Evolutionary conservation across 1,140 invertebrate genomes (phyloP).

Genomic region (Drosophila setifemur): DNA sequence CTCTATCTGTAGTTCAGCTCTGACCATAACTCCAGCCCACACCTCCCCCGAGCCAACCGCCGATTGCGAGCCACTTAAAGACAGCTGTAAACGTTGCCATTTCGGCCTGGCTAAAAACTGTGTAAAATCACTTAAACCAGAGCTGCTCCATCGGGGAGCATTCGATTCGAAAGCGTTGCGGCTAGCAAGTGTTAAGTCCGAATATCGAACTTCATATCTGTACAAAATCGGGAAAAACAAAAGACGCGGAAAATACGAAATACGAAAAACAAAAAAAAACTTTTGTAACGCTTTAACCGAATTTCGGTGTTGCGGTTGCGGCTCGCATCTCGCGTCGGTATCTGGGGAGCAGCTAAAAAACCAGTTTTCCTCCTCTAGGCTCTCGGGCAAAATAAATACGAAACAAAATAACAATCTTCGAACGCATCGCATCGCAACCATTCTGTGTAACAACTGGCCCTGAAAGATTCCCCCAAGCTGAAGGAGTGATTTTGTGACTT

Average conservation of each 20-base stretch:
- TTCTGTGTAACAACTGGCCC: conserved; percentile 48
- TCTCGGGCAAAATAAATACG: conserved; percentile 49
- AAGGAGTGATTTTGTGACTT: conserved; percentile 1
- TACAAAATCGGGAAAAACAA: conserved; percentile 37
- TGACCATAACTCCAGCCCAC: conserved; percentile 13
- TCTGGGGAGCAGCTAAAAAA: conserved; percentile 43
- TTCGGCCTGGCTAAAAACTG: conserved; percentile 26
- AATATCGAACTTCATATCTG: conserved; percentile 33
- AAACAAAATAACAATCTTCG: conserved; percentile 38
- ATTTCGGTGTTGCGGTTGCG: conserved; percentile 31
- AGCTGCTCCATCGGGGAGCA: not conserved
- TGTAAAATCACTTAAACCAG: conserved; percentile 9
- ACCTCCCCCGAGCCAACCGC: conserved; percentile 21
- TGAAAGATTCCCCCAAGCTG: conserved; percentile 18
- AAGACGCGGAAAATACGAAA: conserved; percentile 11
- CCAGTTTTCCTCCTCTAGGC: conserved; percentile 56
- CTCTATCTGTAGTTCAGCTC: too few relatives aligned
- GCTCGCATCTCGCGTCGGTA: conserved; percentile 33
- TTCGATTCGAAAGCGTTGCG: conserved; percentile 69
- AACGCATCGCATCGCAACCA: conserved; percentile 31
- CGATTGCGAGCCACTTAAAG: conserved; percentile 52
- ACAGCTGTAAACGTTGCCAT: conserved; percentile 36
- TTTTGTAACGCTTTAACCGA: conserved; percentile 69
- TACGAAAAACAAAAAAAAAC: not conserved
- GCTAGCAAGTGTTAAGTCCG: conserved; percentile 61